Evolutionary conservation across 2,888 invertebrate species (phyloP), one percentile per base, ranked within the genome.

Genomic region (Acheta domesticus): DNA sequence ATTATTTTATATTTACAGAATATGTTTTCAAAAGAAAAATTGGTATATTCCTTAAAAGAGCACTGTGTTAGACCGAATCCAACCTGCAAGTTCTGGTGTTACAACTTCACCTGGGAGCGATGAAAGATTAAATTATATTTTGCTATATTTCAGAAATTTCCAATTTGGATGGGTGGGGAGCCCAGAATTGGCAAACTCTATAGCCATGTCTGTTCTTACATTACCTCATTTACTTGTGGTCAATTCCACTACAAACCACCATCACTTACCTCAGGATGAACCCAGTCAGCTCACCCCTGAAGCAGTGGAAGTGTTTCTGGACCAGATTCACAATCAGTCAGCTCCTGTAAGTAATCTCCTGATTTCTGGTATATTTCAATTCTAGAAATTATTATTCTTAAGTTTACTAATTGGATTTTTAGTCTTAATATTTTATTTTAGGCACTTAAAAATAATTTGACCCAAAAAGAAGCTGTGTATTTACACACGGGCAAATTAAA

Each of bases 131-230:
- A 77, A 79, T 50, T 36, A 5, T 8, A 8, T 36, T 8, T 36
- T 49, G 76, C 75, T 48, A 81, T 83, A 48, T 36, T 86, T 21
- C 84, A 90, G 90, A 79, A 87, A 90, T 83, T 96, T 95, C 86
- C 98, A 98, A 87, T 99, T 99, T 88, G 97, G 97, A 74, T 99
- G 98, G 98, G 92, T 96, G 86, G 96, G 95, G 1, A 94, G 92
- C 82, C 93, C 95, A 4, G 96, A 96, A 79, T 89, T 98, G 82
- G 96, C 96, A 16, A 98, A 97, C 88, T 96, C 94, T 80, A 96
- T 99, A 84, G 96, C 96, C 16, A 95, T 98, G 94, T 92, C 92
- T 82, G 91, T 93, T 82, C 87, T 96, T 83, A 91, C 93, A 0
- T 89, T 96, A 49, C 98, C 98, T 0, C 93, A 94, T 87, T 87